Conservation (phyloP, 2,888 invertebrate genomes). For the Pseudeuparius sepicola region DNA sequence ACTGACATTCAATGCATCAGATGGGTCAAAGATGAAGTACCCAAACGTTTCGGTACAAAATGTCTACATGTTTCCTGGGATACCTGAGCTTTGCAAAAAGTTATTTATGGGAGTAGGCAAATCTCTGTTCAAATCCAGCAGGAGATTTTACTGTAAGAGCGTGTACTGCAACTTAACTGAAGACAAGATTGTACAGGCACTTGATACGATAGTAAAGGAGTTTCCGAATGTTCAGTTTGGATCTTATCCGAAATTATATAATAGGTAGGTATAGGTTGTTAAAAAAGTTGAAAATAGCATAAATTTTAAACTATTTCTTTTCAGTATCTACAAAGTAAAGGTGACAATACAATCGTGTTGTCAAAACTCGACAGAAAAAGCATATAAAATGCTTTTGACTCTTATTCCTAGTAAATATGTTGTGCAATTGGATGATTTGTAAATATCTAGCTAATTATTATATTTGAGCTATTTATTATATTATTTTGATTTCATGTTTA, state of each 20-base stretch:
- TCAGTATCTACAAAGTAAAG: conserved; percentile 42
- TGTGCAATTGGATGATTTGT: conserved; percentile 21
- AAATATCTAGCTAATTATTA: conserved; percentile 1
- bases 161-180: conserved; percentile 41
- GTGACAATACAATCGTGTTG: conserved; percentile 42
- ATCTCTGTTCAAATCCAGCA: conserved; percentile 36
- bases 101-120: conserved; percentile 34
- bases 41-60: conserved; percentile 46
- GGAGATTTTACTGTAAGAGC: conserved; percentile 37
- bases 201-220: conserved; percentile 38
- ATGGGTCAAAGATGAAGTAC: conserved; percentile 33
- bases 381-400: conserved; percentile 37
- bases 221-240: conserved; percentile 44
- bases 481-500: neutral
- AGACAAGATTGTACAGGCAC: conserved; percentile 37
- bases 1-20: conserved; percentile 37
- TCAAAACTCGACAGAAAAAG: conserved; percentile 33
- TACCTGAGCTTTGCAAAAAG: conserved; percentile 46
- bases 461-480: neutral
- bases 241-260: conserved; percentile 42
- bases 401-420: conserved; percentile 30
- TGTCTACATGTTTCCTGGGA: conserved; percentile 62
- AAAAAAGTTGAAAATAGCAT: too few relatives aligned
- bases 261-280: conserved; percentile 37
- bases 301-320: too few relatives aligned